Evolutionary conservation across 2,888 invertebrate species (phyloP).

Genomic region (Caenorhabditis macrosperma): DNA sequence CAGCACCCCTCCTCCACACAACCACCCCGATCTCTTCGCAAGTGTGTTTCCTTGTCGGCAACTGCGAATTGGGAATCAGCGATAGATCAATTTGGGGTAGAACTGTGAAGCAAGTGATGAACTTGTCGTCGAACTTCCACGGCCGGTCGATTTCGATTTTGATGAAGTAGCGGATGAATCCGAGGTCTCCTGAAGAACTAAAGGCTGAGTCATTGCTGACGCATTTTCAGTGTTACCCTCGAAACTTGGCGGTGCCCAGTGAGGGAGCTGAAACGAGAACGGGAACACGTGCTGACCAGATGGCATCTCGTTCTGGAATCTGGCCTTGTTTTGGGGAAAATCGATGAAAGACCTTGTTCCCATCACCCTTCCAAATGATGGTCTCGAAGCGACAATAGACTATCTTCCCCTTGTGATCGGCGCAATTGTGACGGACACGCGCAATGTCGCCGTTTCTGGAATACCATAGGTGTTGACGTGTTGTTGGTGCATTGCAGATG

Average conservation of each 20-base stretch:
- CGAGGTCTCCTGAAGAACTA: conserved; percentile 36
- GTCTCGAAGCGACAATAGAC: conserved; percentile 40
- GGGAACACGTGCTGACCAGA: conserved; percentile 36
- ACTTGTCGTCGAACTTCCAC: conserved; percentile 60
- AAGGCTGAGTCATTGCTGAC: not conserved
- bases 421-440: conserved; percentile 52
- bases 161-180: conserved; percentile 55
- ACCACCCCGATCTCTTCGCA: conserved; percentile 40
- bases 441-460: conserved; percentile 50
- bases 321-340: not conserved
- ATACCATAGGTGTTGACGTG: not conserved
- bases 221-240: conserved; percentile 11
- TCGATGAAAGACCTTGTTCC: conserved; percentile 20
- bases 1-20: conserved; percentile 30
- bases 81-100: conserved; percentile 39
- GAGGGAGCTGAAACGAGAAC: conserved; percentile 51
- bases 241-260: conserved; percentile 52
- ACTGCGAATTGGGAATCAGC: conserved; percentile 25
- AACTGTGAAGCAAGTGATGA: conserved; percentile 42
- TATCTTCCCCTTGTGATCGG: conserved; percentile 54
- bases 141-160: conserved; percentile 56
- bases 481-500: no score
- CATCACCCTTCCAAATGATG: conserved; percentile 48
- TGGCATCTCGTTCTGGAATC: conserved; percentile 45
- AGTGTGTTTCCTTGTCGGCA: conserved; percentile 24